These are phyloP conservation scores for Rhinolophus ferrumequinum DNA, from an alignment of 2,113 vertebrate genomes.

Conservation along the genomic window DNA sequence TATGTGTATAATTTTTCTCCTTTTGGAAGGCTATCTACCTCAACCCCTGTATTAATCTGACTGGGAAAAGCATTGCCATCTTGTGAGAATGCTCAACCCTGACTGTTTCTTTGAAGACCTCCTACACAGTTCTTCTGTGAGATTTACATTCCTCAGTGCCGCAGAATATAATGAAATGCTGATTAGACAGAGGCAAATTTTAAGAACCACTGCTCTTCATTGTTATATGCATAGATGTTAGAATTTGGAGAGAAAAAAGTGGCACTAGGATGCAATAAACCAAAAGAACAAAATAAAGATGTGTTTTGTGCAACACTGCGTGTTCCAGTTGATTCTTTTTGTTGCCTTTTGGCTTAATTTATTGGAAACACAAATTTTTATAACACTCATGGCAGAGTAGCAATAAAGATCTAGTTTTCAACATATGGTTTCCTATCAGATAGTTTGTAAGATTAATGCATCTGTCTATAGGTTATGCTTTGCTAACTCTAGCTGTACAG, in stretches of 20 bases:
- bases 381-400: constrained; percentile 41
- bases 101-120: background rate
- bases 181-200: background rate
- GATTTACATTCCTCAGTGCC: background rate
- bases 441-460: constrained; percentile 74
- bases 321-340: background rate
- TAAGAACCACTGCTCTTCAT: background rate
- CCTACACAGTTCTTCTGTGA: background rate
- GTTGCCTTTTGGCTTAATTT: constrained; percentile 35
- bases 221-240: background rate
- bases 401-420: constrained; percentile 66
- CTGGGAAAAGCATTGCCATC: background rate
- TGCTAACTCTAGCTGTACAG: constrained; percentile 67
- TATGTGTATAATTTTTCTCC: background rate
- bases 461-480: constrained; percentile 54
- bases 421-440: constrained; percentile 43
- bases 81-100: background rate
- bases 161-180: background rate
- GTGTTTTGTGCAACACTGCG: background rate
- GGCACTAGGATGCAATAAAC: background rate
- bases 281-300: background rate
- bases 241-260: background rate
- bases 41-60: background rate
- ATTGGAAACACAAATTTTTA: constrained; percentile 43
- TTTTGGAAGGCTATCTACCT: background rate